phyloP scores from a whole-genome alignment of 1,140 invertebrate species.

The Copidosoma floridanum region DNA sequence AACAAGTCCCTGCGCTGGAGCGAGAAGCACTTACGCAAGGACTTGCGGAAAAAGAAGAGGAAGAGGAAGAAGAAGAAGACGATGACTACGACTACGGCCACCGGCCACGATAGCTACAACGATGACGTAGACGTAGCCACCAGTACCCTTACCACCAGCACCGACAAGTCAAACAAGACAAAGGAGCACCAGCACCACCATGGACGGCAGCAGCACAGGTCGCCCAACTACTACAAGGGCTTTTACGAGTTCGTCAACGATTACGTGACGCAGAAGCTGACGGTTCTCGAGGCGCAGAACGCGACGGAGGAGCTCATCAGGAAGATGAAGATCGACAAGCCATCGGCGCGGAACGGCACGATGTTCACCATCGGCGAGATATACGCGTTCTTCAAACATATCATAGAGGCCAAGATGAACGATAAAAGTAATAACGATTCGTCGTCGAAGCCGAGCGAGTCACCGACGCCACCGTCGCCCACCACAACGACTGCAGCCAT shows the following conservation, averaged over 20 bases:
- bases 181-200: constrained; percentile 37
- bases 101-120: constrained; percentile 23
- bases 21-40: constrained; percentile 49
- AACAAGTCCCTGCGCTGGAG: constrained; percentile 54
- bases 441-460: not conserved
- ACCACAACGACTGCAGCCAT: not conserved
- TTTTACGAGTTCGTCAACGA: constrained; percentile 54
- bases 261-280: constrained; percentile 49
- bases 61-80: constrained; percentile 41
- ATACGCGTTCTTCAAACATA: constrained; percentile 57
- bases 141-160: constrained; percentile 30
- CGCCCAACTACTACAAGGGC: constrained; percentile 49
- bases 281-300: constrained; percentile 43
- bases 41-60: constrained; percentile 39
- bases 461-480: not conserved
- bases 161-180: constrained; percentile 30
- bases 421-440: constrained; percentile 25
- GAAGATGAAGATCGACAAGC: constrained; percentile 50
- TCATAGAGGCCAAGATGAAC: constrained; percentile 54
- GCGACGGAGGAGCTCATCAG: constrained; percentile 47
- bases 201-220: constrained; percentile 39
- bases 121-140: constrained; percentile 32
- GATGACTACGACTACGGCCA: constrained; percentile 30
- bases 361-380: constrained; percentile 50
- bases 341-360: constrained; percentile 48